Evolutionary conservation across 2,888 invertebrate species (phyloP).

Genomic region (Geophilus truncorum): DNA sequence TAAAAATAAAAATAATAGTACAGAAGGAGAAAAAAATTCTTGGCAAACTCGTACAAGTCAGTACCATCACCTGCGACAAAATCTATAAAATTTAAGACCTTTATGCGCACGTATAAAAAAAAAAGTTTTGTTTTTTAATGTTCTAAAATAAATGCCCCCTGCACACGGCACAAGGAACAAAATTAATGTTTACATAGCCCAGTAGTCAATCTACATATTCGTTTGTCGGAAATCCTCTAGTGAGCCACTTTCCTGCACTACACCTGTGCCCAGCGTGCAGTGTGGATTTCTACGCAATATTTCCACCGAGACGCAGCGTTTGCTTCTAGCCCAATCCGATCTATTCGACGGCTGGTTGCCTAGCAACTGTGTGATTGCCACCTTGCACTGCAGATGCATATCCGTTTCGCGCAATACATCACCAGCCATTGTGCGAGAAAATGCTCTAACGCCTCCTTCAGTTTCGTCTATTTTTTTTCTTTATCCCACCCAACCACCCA

Average conservation of each 20-base stretch:
- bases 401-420: not conserved
- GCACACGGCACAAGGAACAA: not conserved
- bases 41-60: not conserved
- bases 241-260: not conserved
- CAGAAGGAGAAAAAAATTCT: not conserved
- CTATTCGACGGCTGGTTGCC: not conserved
- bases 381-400: constrained; percentile 15
- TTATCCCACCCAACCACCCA: not conserved
- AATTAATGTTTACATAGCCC: not conserved
- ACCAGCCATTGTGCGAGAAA: constrained; percentile 15
- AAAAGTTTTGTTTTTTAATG: not conserved
- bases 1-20: not conserved
- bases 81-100: not conserved
- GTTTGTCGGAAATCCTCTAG: not conserved
- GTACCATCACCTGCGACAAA: not conserved
- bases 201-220: constrained; percentile 2
- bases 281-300: not conserved
- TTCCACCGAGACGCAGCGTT: not conserved
- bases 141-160: not conserved
- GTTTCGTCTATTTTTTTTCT: not conserved
- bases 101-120: no score
- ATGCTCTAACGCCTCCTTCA: not conserved
- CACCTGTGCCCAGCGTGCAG: not conserved
- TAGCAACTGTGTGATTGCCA: constrained; percentile 10
- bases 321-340: not conserved